Conservation (phyloP, 2,113 vertebrate genomes). For the Rhabdomys dilectus region DNA sequence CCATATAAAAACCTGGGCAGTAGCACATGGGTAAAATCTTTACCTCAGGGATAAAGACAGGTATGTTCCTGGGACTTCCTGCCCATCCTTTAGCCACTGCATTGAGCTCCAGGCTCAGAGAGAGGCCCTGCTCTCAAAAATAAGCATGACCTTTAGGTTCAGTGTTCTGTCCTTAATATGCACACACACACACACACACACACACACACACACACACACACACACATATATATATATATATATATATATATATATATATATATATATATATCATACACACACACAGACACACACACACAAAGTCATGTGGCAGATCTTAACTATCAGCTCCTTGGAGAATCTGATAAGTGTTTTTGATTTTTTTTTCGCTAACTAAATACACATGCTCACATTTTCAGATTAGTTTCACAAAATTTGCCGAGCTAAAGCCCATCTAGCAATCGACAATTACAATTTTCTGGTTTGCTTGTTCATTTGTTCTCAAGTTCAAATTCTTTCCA, state of each 20-base stretch:
- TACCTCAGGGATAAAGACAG: too few species aligned
- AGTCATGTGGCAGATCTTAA: not conserved
- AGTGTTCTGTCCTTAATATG: not conserved
- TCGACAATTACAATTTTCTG: slow-evolving; percentile 17
- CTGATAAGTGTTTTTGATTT: not conserved
- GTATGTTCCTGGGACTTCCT: too few species aligned
- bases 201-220: not conserved
- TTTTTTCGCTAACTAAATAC: not conserved
- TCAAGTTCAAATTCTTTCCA: not conserved
- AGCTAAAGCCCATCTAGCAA: not conserved
- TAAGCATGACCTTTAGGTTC: too few species aligned
- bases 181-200: not conserved
- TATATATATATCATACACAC: too few species aligned
- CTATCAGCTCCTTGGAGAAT: not conserved
- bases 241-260: too few species aligned
- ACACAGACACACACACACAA: not conserved
- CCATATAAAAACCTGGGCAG: too few species aligned
- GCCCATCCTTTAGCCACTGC: not conserved
- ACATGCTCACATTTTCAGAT: slow-evolving; percentile 45
- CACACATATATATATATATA: too few species aligned
- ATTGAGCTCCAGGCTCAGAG: not conserved
- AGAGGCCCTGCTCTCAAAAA: not conserved
- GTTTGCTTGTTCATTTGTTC: not conserved
- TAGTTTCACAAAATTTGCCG: slow-evolving; percentile 48
- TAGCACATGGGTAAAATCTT: too few species aligned